A percentile compares a stretch with the other conserved stretches of the same genome.
phyloP scores from a whole-genome alignment of 2,797 vertebrate species.

The Petrocephalus sullivani region DNA sequence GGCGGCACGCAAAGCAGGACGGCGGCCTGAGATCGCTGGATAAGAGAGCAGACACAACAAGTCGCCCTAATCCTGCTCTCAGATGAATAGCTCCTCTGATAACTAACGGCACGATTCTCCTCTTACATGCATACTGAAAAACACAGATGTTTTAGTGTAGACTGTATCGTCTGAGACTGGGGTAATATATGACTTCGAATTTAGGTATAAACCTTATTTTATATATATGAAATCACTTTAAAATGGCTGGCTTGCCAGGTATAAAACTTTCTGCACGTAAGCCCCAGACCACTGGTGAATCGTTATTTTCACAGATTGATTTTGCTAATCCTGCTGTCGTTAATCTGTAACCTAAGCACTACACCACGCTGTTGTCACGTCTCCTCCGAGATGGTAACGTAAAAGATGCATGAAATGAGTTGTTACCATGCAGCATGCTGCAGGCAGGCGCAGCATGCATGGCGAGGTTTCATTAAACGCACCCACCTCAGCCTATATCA shows the following conservation, averaged over 20 bases:
- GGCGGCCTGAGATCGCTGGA: background rate
- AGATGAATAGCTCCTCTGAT: background rate
- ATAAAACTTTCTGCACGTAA: background rate
- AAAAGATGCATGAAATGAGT: constrained; percentile 34
- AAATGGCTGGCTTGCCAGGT: background rate
- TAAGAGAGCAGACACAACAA: background rate
- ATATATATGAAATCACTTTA: background rate
- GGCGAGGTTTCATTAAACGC: background rate
- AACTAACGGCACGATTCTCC: background rate
- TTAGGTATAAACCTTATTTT: background rate
- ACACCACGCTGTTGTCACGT: constrained; percentile 26
- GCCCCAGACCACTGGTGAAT: background rate
- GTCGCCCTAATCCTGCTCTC: background rate
- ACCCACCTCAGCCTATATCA: background rate
- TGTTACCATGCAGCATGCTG: constrained; percentile 31
- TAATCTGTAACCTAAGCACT: constrained; percentile 28
- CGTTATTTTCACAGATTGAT: constrained; percentile 35
- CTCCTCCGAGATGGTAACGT: constrained; percentile 40
- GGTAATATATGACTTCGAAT: background rate
- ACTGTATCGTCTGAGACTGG: background rate
- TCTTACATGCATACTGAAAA: background rate
- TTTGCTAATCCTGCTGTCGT: constrained; percentile 27
- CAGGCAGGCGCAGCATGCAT: background rate
- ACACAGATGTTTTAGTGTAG: background rate
- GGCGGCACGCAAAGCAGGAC: background rate